These are phyloP conservation scores for Lynx canadensis DNA, from an alignment of 2,113 vertebrate genomes.

Conservation along the genomic window DNA sequence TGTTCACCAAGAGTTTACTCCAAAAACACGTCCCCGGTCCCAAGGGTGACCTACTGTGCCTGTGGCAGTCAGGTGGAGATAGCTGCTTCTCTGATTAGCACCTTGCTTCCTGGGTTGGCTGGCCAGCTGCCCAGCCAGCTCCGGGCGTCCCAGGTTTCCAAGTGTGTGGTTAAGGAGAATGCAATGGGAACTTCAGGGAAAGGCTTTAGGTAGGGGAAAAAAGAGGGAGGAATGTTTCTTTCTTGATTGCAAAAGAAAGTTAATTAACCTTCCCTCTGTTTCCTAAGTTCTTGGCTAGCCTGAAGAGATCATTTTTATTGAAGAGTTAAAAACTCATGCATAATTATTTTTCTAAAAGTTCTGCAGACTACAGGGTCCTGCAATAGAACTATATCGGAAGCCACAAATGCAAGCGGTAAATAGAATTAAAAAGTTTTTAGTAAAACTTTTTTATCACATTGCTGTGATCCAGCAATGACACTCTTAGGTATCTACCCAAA, in stretches of 20 bases:
- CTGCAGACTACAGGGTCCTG: background rate
- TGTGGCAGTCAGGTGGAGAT: background rate
- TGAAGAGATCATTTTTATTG: background rate
- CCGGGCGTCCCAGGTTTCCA: background rate
- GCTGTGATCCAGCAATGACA: no score
- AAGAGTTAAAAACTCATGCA: slow-evolving; percentile 3
- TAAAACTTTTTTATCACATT: background rate
- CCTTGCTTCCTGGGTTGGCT: background rate
- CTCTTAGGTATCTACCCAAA: no score
- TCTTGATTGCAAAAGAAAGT: background rate
- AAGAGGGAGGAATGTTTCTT: background rate
- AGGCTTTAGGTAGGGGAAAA: background rate
- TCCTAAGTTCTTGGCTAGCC: background rate
- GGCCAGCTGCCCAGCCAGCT: background rate
- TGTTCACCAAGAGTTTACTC: background rate
- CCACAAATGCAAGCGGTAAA: background rate
- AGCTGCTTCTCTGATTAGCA: background rate
- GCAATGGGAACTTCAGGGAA: background rate
- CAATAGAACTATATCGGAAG: background rate
- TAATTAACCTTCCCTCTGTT: background rate
- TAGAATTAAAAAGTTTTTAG: background rate
- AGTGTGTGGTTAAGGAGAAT: background rate
- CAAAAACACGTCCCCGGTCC: background rate
- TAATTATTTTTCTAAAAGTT: slow-evolving; percentile 7
- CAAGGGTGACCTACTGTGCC: background rate